Base-by-base conservation (phyloP, 2,888 invertebrate species). In the Auanema freiburgensis region DNA sequence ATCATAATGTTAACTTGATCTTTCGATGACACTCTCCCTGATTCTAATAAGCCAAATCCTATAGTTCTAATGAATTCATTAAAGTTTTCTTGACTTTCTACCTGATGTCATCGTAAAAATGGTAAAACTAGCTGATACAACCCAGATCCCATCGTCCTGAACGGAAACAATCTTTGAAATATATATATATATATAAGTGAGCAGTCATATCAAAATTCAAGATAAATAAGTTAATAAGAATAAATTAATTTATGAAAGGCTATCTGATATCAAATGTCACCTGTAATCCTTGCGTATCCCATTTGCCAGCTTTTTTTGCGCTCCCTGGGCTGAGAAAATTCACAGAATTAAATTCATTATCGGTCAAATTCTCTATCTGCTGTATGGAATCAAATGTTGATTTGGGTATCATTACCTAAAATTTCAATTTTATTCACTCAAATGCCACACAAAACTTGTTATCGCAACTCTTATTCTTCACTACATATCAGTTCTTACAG, bases 1-100 rank as follows among this genome's bases (percentile, higher is more conserved):
- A 94, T 92, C 93, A 95, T 94, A 63, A 95, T 79, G 59, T 78
- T 78, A 16, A 78, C 79, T 65, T 78, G 79, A 54, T 78, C 79
- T 62, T 78, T 78, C 33, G 77, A 70, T 12, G 78, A 79, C 10
- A 78, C 79, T 33, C 78, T 63, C 25, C 78, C 78, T 53, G 72
- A 72, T 71, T 78, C 79, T 24, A 78, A 59, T 33, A 78, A 65
- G 14, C 78, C 78, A 53, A 78, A 78, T 2, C 78, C 78, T 77
- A 43, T 57, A 67, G 42, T 43, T 4, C 14, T 56, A 54, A 56
- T 6, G n/a, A 42, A 41, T 18, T n/a, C 3, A 50, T 25, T 11
- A 23, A 10, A 14, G n/a, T n/a, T 51, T 11, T 40, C 1, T 24
- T 14, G 5, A 2, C 11, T 3, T 3, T 52, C 41, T 44, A 77